A percentile compares a stretch with the other conserved stretches of the same genome.
These are phyloP conservation scores for Augiades crinisus DNA, from an alignment of 2,888 invertebrate species.

Conservation along the genomic window DNA sequence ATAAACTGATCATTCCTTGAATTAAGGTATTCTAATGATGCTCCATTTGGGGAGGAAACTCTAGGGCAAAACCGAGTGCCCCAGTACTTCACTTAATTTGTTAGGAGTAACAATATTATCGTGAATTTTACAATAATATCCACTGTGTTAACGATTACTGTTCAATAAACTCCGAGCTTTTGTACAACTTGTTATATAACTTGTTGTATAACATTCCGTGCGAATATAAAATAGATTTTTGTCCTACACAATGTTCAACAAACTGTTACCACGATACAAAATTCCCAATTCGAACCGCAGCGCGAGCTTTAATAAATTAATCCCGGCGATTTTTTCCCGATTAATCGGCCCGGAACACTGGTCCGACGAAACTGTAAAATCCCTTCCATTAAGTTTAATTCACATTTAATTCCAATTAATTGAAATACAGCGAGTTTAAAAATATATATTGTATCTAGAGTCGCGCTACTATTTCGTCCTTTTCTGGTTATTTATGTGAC, in stretches of 20 bases:
- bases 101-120: too few relatives aligned
- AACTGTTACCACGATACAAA: slow-evolving; percentile 8
- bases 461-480: slow-evolving; percentile 8
- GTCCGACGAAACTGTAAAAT: slow-evolving; percentile 10
- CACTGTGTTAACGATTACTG: too few relatives aligned
- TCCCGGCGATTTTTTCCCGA: slow-evolving; percentile 14
- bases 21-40: too few relatives aligned
- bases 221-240: neutral
- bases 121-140: too few relatives aligned
- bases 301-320: slow-evolving; percentile 19
- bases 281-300: slow-evolving; percentile 1
- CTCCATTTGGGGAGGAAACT: too few relatives aligned
- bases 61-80: too few relatives aligned
- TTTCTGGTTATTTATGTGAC: slow-evolving; percentile 15
- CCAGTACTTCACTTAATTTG: too few relatives aligned
- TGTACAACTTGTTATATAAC: too few relatives aligned
- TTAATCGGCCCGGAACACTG: slow-evolving; percentile 14
- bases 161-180: too few relatives aligned
- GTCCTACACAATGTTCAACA: neutral
- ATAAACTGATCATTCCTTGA: too few relatives aligned
- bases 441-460: slow-evolving; percentile 9
- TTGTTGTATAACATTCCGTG: too few relatives aligned
- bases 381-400: slow-evolving; percentile 15
- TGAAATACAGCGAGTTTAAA: slow-evolving; percentile 8
- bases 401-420: slow-evolving; percentile 17